A percentile compares a stretch with the other conserved stretches of the same genome.
phyloP scores from a whole-genome alignment of 2,797 vertebrate species.

The Austrolebias charrua region DNA sequence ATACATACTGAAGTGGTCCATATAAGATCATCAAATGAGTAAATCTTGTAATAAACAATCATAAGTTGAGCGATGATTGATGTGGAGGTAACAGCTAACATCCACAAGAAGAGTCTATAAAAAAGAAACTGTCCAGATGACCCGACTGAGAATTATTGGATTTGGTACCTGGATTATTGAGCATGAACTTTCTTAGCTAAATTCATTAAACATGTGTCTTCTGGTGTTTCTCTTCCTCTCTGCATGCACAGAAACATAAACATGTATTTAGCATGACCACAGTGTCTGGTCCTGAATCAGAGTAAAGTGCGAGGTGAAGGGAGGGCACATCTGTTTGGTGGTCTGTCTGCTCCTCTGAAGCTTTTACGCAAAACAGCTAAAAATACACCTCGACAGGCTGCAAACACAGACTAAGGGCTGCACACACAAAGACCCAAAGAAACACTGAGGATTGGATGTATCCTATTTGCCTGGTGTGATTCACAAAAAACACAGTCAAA shows the following conservation, averaged over 20 bases:
- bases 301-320: constrained; percentile 24
- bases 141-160: no score
- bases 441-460: constrained; percentile 13
- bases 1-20: background rate
- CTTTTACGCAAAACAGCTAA: constrained; percentile 47
- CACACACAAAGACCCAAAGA: constrained; percentile 27
- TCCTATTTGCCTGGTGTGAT: constrained; percentile 24
- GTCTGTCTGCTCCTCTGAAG: constrained; percentile 33
- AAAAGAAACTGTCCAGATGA: no score
- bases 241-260: constrained; percentile 22
- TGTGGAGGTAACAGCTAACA: background rate
- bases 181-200: no score
- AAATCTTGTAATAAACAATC: no score
- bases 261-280: constrained; percentile 7
- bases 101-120: background rate
- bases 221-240: background rate
- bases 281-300: constrained; percentile 40
- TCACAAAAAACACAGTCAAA: constrained; percentile 16
- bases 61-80: background rate
- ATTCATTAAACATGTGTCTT: background rate
- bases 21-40: background rate
- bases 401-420: background rate
- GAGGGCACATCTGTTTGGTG: constrained; percentile 44
- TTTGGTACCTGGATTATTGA: no score
- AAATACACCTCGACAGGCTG: constrained; percentile 48